Evolutionary conservation across 2,113 vertebrate genomes (phyloP).

Genomic region (Procavia capensis): DNA sequence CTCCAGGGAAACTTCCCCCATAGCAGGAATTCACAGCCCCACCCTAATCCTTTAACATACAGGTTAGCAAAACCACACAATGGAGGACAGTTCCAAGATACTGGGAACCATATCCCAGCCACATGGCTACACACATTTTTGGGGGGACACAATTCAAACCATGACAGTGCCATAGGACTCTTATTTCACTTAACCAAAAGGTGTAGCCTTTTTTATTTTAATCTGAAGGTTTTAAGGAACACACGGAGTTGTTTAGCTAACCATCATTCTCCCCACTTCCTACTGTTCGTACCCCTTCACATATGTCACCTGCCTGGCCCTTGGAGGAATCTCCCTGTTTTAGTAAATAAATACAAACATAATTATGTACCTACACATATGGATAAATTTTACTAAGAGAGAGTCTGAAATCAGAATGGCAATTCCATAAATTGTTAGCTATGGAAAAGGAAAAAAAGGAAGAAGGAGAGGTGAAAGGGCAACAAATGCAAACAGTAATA

Average conservation of each 20-base stretch:
- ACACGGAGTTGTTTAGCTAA: not conserved
- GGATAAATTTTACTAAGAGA: not conserved
- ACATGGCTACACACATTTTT: too few relatives aligned
- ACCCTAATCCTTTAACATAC: too few relatives aligned
- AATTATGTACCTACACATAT: too few relatives aligned
- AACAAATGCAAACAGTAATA: not conserved
- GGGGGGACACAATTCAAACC: too few relatives aligned
- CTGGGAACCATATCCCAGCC: too few relatives aligned
- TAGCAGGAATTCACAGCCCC: too few relatives aligned
- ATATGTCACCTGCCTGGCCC: not conserved
- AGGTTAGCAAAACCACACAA: too few relatives aligned
- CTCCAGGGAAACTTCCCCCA: too few relatives aligned
- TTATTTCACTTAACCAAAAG: not conserved
- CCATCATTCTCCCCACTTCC: not conserved
- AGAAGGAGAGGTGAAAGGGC: not conserved
- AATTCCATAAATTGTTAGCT: not conserved
- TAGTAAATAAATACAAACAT: not conserved
- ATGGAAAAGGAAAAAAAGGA: rapidly evolving
- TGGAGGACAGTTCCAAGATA: too few relatives aligned
- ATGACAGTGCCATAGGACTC: not conserved
- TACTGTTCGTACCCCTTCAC: not conserved
- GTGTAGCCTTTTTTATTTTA: not conserved
- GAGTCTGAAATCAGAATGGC: not conserved
- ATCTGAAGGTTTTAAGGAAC: not conserved
- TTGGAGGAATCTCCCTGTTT: not conserved